phyloP scores from a whole-genome alignment of 2,888 invertebrate genomes.

The Epistrophe grossulariae region DNA sequence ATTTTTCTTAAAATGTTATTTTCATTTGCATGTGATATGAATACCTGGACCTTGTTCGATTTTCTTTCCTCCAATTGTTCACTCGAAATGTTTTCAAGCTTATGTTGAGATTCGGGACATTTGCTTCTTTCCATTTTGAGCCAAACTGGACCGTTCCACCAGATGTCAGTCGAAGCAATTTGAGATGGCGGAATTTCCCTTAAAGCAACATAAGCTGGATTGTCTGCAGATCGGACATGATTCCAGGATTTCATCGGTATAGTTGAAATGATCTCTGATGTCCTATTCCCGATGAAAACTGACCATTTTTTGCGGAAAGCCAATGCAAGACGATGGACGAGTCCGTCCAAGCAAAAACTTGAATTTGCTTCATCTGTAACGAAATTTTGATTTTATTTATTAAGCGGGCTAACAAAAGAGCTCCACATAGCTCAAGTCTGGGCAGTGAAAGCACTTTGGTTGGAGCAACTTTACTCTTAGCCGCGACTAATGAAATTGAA shows the following conservation, averaged over 20 bases:
- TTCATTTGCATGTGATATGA: conserved; percentile 1
- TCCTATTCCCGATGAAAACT: conserved; percentile 25
- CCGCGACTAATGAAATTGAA: conserved; percentile 11
- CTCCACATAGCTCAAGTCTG: conserved; percentile 17
- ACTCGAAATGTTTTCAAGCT: not conserved
- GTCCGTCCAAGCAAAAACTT: conserved; percentile 32
- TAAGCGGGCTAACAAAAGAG: conserved; percentile 5
- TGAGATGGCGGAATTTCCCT: conserved; percentile 47
- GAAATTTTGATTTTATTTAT: conserved; percentile 27
- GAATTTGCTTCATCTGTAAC: conserved; percentile 1
- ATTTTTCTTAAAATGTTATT: conserved; percentile 9
- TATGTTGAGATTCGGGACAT: conserved; percentile 15
- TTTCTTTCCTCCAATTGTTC: conserved; percentile 21
- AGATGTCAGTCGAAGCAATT: conserved; percentile 17
- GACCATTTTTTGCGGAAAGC: conserved; percentile 38
- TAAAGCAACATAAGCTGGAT: conserved; percentile 52
- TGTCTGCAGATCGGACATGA: conserved; percentile 37
- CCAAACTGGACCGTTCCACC: conserved; percentile 45
- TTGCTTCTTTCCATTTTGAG: not conserved
- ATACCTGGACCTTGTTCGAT: conserved; percentile 7
- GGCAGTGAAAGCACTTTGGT: conserved; percentile 20
- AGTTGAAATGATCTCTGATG: conserved; percentile 62
- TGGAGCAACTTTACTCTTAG: conserved; percentile 13
- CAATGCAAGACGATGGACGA: conserved; percentile 35
- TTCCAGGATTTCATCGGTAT: conserved; percentile 28